Evolutionary conservation across 2,113 vertebrate genomes (phyloP).

Genomic region (Nesogale talazaci): DNA sequence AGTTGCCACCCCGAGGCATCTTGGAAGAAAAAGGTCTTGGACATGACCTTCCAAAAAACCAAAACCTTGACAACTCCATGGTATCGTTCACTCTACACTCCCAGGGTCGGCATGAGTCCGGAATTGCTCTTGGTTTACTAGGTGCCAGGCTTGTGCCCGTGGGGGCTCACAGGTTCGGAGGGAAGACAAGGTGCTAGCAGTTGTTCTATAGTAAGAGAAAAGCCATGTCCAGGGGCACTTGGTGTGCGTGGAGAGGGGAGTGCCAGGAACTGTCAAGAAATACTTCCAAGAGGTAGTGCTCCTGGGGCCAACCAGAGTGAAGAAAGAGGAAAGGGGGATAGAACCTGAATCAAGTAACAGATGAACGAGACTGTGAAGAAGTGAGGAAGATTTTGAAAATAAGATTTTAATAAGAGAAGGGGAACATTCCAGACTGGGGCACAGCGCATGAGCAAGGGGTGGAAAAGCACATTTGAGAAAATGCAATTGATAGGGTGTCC

Average conservation of each 20-base stretch:
- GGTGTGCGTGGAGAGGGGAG: neutral
- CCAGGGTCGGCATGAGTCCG: neutral
- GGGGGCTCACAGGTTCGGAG: neutral
- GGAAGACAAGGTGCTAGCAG: conserved; percentile 3
- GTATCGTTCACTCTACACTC: neutral
- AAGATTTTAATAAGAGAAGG: conserved; percentile 11
- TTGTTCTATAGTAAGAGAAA: neutral
- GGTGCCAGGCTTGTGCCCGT: neutral
- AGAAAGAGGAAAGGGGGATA: neutral
- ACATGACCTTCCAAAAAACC: neutral
- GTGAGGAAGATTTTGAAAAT: conserved; percentile 29
- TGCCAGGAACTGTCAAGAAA: neutral
- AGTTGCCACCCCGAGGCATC: neutral
- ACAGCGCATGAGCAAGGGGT: neutral
- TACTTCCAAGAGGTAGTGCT: neutral
- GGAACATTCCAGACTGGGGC: conserved; percentile 40
- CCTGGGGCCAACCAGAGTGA: neutral
- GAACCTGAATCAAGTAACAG: neutral
- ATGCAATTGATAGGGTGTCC: neutral
- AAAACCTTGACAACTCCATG: neutral
- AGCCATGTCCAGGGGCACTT: neutral
- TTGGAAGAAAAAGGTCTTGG: neutral
- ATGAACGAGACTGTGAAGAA: conserved; percentile 50
- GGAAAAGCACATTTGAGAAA: conserved; percentile 38
- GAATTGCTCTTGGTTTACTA: neutral